Conservation (phyloP, 2,888 invertebrate genomes). For the Arenicola marina region DNA sequence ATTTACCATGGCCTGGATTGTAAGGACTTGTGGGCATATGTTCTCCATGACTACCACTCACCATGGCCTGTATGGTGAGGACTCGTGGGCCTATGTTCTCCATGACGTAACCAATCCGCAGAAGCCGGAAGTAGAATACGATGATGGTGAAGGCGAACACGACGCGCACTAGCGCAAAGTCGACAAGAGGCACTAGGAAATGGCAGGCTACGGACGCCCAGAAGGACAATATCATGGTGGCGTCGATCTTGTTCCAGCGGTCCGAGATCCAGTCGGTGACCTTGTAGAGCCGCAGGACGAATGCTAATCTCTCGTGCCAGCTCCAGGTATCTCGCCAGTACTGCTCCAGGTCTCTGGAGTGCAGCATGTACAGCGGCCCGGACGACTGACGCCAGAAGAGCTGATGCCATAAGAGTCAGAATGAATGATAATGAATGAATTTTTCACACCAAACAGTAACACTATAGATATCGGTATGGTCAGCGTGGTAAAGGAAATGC, state of each 20-base stretch:
- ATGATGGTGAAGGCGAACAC: slow-evolving; percentile 18
- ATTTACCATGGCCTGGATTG: slow-evolving; percentile 27
- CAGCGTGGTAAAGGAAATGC: no score
- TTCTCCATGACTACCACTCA: slow-evolving; percentile 16
- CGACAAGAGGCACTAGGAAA: slow-evolving; percentile 5
- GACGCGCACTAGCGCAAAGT: slow-evolving; percentile 18
- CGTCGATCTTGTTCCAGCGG: slow-evolving; percentile 21
- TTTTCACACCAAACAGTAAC: no score
- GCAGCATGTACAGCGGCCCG: slow-evolving; percentile 17
- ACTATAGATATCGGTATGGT: no score
- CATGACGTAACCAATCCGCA: slow-evolving; percentile 22
- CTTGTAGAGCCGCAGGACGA: slow-evolving; percentile 9
- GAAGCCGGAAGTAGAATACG: slow-evolving; percentile 25
- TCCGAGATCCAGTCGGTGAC: slow-evolving; percentile 13
- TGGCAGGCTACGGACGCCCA: slow-evolving; percentile 14
- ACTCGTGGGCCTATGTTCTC: slow-evolving; percentile 22
- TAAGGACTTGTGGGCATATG: slow-evolving; percentile 25
- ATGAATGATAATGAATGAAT: no score
- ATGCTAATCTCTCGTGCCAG: slow-evolving; percentile 10
- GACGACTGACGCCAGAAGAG: not conserved
- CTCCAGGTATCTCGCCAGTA: slow-evolving; percentile 15
- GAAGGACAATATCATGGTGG: slow-evolving; percentile 6
- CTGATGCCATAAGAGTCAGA: no score
- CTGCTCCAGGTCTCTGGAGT: not conserved
- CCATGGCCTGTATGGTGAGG: slow-evolving; percentile 25